Evolutionary conservation across 2,113 vertebrate genomes (phyloP), one percentile per base, ranked within the genome.

Genomic region (Anhinga anhinga): DNA sequence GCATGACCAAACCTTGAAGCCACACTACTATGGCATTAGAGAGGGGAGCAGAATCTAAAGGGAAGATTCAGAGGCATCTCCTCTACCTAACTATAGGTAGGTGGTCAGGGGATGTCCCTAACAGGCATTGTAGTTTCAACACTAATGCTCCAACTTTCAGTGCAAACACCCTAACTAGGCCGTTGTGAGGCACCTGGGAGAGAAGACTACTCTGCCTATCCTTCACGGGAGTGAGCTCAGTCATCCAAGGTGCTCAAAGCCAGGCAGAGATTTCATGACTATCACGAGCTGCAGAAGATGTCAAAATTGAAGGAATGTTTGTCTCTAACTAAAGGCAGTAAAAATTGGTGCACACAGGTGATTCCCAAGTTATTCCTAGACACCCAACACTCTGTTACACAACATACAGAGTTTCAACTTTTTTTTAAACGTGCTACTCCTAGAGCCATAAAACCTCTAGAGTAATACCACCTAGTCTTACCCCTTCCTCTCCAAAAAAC

Each of bases 361-460:
- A 42, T 32, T 62, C 36, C 32, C 2, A 26, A 49, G 15, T 49
- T 86, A 69, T 8, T 78, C 67, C 67, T 25, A 74, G 10, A 85
- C 10, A 74, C 29, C 11, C 6, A 78, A 58, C 22, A 47, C 13
- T 44, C 14, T 47, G 10, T 47, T 40, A 73, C 4, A 50, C 1
- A 8, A 74, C 2, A 38, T 2, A 69, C 0, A 0, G 29, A 61
- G 19, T 69, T 85, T 19, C 49, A 67, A 29, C 5, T n/a, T 76
- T 62, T 53, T 84, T 61, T 59, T 19, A 90, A 52, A 63, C 0
- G 1, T 27, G 4, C 25, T 81, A 40, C 30, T 88, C 17, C 20
- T 61, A 61, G 19, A 90, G 19, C 13, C 34, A 52, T 30, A 52
- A 73, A 76, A 56, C 32, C 18, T 63, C 40, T 58, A 6, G 0